Conservation (phyloP, 2,888 invertebrate genomes). For the Lasioglossum pauxillum region DNA sequence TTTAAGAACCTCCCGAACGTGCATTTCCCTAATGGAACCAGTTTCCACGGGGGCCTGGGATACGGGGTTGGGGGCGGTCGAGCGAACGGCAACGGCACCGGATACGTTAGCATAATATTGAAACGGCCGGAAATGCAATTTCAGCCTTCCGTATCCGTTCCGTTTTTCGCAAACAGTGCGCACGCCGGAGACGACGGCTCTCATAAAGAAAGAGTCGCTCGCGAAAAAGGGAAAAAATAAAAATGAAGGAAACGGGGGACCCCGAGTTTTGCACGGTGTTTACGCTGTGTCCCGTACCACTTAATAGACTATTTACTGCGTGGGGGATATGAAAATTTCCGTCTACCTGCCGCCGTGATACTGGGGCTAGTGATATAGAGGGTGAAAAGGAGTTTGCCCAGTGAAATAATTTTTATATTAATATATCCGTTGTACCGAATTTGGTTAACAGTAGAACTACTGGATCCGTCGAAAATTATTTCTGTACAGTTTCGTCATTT, state of each 20-base stretch:
- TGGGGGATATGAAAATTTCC: not conserved
- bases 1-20: slow-evolving; percentile 31
- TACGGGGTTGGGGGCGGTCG: not conserved
- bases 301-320: slow-evolving; percentile 3
- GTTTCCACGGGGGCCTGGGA: slow-evolving; percentile 1
- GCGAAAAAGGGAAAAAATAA: not conserved
- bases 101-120: slow-evolving; percentile 25
- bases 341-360: not conserved
- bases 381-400: not conserved
- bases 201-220: not conserved
- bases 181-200: not conserved
- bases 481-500: too few relatives aligned
- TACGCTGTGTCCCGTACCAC: not conserved
- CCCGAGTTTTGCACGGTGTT: not conserved
- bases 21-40: slow-evolving; percentile 40
- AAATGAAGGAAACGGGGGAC: not conserved
- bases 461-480: too few relatives aligned
- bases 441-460: too few relatives aligned
- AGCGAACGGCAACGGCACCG: slow-evolving; percentile 10
- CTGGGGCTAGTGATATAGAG: not conserved
- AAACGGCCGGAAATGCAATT: slow-evolving; percentile 8
- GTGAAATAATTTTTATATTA: not conserved
- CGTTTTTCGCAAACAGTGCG: not conserved
- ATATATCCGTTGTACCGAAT: too few relatives aligned
- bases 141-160: not conserved